phyloP scores from a whole-genome alignment of 2,888 invertebrate species.

The Anthrax anthrax region DNA sequence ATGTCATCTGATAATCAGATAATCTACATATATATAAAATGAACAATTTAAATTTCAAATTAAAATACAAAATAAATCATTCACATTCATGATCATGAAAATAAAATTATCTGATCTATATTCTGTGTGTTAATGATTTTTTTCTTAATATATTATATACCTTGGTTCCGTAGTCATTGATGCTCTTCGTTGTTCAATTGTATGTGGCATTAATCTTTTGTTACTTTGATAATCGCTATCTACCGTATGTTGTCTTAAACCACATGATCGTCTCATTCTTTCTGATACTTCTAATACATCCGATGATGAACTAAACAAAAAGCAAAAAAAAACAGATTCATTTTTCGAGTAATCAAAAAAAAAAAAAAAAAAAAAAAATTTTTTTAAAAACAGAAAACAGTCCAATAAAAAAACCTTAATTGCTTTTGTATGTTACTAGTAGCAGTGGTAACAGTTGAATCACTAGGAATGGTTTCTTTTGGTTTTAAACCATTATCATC shows the following conservation, averaged over 20 bases:
- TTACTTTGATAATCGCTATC: slow-evolving; percentile 46
- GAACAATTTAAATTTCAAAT: not conserved
- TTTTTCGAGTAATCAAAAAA: no score
- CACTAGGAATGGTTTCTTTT: no score
- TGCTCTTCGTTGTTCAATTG: slow-evolving; percentile 30
- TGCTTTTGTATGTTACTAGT: no score
- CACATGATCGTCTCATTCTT: slow-evolving; percentile 46
- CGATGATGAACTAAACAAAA: slow-evolving; percentile 34
- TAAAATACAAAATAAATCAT: not conserved
- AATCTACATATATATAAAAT: slow-evolving; percentile 6
- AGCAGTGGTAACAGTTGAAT: no score
- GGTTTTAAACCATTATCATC: slow-evolving; percentile 9
- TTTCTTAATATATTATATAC: slow-evolving; percentile 18
- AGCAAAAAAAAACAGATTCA: no score
- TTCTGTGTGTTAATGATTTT: no score
- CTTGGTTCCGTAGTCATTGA: slow-evolving; percentile 30
- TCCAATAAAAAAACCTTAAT: no score
- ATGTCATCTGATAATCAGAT: slow-evolving; percentile 20
- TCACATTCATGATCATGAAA: no score
- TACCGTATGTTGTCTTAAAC: slow-evolving; percentile 51
- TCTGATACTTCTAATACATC: slow-evolving; percentile 52
- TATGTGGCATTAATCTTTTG: slow-evolving; percentile 26
- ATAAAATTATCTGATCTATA: no score
- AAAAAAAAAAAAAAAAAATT: no score
- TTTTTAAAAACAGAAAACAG: no score